Base-by-base conservation (phyloP, 1,140 invertebrate genomes). In the Eciton burchellii region DNA sequence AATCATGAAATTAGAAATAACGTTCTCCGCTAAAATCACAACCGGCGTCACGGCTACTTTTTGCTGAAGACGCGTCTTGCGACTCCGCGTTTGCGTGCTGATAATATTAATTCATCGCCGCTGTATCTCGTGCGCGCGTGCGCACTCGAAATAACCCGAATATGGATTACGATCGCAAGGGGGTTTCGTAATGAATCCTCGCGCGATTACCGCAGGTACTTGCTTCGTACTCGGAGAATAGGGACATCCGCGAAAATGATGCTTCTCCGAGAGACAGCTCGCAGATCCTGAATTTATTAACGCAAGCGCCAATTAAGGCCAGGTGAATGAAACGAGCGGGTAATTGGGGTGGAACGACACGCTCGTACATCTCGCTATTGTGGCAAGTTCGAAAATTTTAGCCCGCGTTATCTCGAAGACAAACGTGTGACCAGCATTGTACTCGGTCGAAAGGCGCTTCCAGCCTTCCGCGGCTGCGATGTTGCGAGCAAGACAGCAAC, bases 361-460 rank as follows among this genome's bases (percentile, higher is more conserved):
- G 14, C 43, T 49, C 43, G 24, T 52, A 63, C 63, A 74, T 63
- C 26, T 21, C 3, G 43, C 12, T 35, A 60, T 41, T 43, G 21
- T n/a, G 29, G 5, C 0, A 66, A 68, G 62, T 65, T 41, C 14
- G 74, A 11, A 12, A 66, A 68, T 54, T 77, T 77, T 68, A 4
- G 29, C 45, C 52, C 29, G 62, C 1, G 29, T 26, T 41, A 21
- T 43, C 62, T 74, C 49, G n/a, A 6, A 77, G 26, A 66, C 29
- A 66, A 54, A 41, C 62, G 62, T 52, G 56, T 59, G 29, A 62
- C 57, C 74, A 82, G 49, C 65, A 88, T 84, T 87, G 83, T 87
- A 84, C 47, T 70, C 47, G 56, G 71, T 57, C 63, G 68, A 86
- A 87, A 86, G 70, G 70, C 24, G n/a, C 26, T 54, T 81, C 71